Evolutionary conservation across 2,797 vertebrate species (phyloP).

Genomic region (Dromococcyx pavoninus): DNA sequence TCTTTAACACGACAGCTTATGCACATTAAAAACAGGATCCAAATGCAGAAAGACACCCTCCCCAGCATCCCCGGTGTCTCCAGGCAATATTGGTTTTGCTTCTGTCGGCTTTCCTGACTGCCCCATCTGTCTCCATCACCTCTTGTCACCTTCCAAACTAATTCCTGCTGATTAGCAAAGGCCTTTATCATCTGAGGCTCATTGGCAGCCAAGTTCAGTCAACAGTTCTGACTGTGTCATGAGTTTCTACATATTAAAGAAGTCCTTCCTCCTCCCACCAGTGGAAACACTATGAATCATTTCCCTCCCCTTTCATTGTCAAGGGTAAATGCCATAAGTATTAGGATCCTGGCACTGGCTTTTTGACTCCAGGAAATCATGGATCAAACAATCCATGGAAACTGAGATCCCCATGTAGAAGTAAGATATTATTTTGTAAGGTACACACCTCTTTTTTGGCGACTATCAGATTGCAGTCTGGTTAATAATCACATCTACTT

Average conservation of each 20-base stretch:
- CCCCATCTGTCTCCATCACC: conserved; percentile 36
- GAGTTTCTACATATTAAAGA: neutral
- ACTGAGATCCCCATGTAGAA: conserved; percentile 23
- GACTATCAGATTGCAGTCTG: neutral
- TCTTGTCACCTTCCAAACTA: conserved; percentile 54
- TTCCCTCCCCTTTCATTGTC: conserved; percentile 59
- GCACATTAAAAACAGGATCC: conserved; percentile 29
- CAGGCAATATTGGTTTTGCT: neutral
- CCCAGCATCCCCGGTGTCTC: neutral
- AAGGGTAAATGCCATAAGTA: conserved; percentile 31
- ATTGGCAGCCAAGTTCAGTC: conserved; percentile 24
- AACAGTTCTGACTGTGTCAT: conserved; percentile 22
- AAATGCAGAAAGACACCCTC: neutral
- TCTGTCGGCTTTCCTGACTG: conserved; percentile 32
- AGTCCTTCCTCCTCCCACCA: neutral
- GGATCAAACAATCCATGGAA: conserved; percentile 58
- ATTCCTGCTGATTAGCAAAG: conserved; percentile 52
- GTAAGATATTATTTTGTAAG: neutral
- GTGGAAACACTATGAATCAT: conserved; percentile 61
- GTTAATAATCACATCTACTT: neutral
- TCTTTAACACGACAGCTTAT: neutral
- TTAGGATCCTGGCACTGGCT: conserved; percentile 20
- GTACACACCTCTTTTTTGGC: neutral
- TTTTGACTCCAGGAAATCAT: conserved; percentile 39
- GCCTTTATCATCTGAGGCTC: conserved; percentile 29